Percentiles rank a stretch among this genome's conserved stretches.
These are phyloP conservation scores for Drosophila lacteicornis DNA, from an alignment of 1,140 invertebrate genomes.

Conservation along the genomic window DNA sequence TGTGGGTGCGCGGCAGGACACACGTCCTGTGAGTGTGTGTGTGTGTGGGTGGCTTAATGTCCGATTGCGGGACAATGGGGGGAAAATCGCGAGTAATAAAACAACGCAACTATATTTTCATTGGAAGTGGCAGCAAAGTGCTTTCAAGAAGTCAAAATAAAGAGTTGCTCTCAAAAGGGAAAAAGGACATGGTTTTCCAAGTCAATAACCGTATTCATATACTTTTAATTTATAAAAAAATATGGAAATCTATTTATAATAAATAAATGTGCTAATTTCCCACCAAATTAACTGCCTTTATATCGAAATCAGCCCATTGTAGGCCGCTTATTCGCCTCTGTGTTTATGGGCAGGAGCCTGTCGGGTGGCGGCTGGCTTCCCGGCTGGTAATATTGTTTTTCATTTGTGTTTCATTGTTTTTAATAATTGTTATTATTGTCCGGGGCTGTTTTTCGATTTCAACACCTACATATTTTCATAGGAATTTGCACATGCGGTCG, in stretches of 20 bases:
- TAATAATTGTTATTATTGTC: conserved; percentile 79
- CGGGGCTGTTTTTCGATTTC: conserved; percentile 42
- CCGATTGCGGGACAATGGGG: conserved; percentile 28
- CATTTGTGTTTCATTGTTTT: conserved; percentile 79
- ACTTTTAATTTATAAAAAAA: background rate
- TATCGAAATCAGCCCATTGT: conserved; percentile 39
- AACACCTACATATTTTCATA: conserved; percentile 64
- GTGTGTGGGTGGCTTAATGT: conserved; percentile 27
- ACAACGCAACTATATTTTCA: conserved; percentile 19
- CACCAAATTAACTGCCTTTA: conserved; percentile 6
- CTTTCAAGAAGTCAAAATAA: conserved; percentile 8
- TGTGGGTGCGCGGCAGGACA: conserved; percentile 14
- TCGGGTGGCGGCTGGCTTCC: conserved; percentile 3
- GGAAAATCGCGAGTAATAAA: conserved; percentile 30
- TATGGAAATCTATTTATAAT: too few species aligned
- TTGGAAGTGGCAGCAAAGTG: background rate
- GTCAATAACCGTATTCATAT: background rate
- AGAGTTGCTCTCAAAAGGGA: background rate
- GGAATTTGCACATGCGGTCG: conserved; percentile 36
- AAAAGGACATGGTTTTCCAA: background rate
- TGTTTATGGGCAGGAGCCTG: conserved; percentile 28
- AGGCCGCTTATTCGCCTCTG: conserved; percentile 6
- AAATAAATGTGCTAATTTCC: background rate
- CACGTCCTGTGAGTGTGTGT: conserved; percentile 14
- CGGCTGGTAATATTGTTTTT: conserved; percentile 72